Conservation (phyloP, 2,113 vertebrate species). For the Phodopus roborovskii region DNA sequence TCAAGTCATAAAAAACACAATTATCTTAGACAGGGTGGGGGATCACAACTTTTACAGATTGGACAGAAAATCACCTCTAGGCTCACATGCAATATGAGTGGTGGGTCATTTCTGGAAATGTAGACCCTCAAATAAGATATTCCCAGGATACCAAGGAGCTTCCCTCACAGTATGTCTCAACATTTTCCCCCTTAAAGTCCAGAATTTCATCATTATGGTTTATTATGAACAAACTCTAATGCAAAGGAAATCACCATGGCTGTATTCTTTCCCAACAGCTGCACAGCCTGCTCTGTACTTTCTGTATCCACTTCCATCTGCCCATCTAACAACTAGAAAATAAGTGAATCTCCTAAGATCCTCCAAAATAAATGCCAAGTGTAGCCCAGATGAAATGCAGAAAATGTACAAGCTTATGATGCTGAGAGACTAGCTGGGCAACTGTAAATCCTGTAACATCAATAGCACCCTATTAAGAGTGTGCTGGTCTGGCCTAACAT, state of each 20-base stretch:
- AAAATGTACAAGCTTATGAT: background rate
- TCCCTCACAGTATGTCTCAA: background rate
- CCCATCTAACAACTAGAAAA: background rate
- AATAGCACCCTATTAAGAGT: background rate
- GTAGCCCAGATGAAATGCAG: background rate
- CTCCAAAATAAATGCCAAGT: background rate
- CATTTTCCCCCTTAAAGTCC: background rate
- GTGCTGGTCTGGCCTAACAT: background rate
- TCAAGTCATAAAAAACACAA: background rate
- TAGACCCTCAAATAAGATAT: rapidly evolving
- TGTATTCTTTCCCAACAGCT: background rate
- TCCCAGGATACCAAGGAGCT: background rate
- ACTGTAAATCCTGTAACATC: background rate
- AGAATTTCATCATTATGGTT: background rate
- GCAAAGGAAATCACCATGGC: background rate
- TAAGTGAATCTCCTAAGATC: background rate
- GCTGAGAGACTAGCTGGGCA: too few species aligned
- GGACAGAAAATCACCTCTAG: background rate
- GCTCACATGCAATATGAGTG: too few species aligned
- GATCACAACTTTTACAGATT: rapidly evolving
- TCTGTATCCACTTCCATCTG: background rate
- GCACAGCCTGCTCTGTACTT: background rate
- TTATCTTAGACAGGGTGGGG: background rate
- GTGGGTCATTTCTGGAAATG: background rate
- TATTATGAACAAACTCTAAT: background rate